These are phyloP conservation scores for Acanthiza pusilla DNA, from an alignment of 2,797 vertebrate genomes.

Conservation along the genomic window DNA sequence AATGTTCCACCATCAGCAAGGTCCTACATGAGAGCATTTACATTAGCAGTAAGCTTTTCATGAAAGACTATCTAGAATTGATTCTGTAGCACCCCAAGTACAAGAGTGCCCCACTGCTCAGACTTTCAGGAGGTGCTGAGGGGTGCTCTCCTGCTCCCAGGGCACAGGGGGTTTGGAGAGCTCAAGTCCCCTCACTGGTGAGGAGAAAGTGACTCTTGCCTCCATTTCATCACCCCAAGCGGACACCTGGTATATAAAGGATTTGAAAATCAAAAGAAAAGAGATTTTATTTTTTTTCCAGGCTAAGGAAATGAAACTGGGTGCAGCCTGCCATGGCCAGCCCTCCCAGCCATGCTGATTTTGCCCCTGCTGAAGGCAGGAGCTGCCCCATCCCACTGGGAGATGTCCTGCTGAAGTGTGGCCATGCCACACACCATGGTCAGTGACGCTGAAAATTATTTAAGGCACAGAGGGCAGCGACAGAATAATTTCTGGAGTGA, in stretches of 20 bases:
- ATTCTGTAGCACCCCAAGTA: neutral
- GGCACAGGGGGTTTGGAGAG: neutral
- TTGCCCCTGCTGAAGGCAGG: rapidly evolving
- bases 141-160: neutral
- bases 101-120: neutral
- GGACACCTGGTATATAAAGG: neutral
- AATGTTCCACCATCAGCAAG: neutral
- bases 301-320: neutral
- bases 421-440: rapidly evolving
- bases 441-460: neutral
- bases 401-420: neutral
- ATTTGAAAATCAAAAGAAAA: neutral
- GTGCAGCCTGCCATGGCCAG: neutral
- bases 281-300: neutral
- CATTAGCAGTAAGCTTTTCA: neutral
- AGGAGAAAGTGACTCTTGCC: neutral
- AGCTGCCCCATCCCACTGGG: rapidly evolving
- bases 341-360: neutral
- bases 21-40: neutral
- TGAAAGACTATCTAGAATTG: neutral
- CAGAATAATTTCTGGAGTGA: neutral
- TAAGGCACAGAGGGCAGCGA: neutral
- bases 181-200: neutral
- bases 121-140: neutral
- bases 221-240: neutral